Conservation (phyloP, 2,888 invertebrate species). For the Mythimna impura region DNA sequence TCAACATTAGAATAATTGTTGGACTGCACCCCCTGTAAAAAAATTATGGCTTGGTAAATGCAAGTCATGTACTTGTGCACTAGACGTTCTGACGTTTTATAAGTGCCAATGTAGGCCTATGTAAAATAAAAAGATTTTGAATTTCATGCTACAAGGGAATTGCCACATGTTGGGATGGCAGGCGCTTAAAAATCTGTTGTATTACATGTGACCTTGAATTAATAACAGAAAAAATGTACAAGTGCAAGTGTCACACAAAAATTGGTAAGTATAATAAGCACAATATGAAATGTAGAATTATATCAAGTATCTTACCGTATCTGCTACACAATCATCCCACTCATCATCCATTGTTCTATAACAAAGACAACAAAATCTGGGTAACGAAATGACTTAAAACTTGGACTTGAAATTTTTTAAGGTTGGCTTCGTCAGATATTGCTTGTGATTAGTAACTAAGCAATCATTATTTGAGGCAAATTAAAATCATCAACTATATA, state of each 20-base stretch:
- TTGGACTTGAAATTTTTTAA: not conserved
- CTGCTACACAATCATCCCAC: slow-evolving; percentile 86
- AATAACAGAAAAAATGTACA: not conserved
- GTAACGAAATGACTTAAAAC: not conserved
- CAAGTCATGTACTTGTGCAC: not conserved
- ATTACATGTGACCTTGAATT: not conserved
- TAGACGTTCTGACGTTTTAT: no score
- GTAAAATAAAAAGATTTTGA: no score
- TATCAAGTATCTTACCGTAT: slow-evolving; percentile 72
- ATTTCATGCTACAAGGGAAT: not conserved
- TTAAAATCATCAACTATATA: not conserved
- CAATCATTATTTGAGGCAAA: not conserved
- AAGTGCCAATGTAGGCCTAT: no score
- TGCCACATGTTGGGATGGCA: not conserved
- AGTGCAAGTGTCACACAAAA: no score
- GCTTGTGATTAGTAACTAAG: not conserved
- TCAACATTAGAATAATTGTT: slow-evolving; percentile 78
- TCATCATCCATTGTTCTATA: slow-evolving; percentile 89
- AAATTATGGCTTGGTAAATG: not conserved
- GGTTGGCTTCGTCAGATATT: no score
- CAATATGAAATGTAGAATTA: not conserved
- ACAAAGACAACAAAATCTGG: slow-evolving; percentile 21
- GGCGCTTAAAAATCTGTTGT: not conserved
- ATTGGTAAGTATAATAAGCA: no score
- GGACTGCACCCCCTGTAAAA: slow-evolving; percentile 71